Conservation (phyloP, 2,888 invertebrate species). For the Aspidiotus rigidus region DNA sequence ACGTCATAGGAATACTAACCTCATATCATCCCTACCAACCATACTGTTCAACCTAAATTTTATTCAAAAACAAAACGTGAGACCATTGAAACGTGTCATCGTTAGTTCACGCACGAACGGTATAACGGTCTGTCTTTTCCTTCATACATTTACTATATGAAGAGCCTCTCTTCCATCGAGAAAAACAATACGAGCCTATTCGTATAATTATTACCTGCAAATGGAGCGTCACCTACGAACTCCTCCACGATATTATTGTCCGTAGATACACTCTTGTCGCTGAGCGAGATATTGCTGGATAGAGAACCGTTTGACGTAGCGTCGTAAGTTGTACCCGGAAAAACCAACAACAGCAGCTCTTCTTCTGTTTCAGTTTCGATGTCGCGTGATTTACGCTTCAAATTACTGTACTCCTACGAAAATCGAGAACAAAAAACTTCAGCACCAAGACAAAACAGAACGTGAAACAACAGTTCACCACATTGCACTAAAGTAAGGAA, state of each 20-base stretch:
- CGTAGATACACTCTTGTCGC: conserved; percentile 67
- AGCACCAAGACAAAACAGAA: neutral
- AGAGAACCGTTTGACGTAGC: conserved; percentile 59
- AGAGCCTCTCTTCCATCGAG: neutral
- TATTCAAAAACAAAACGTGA: no score
- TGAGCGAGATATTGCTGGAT: conserved; percentile 59
- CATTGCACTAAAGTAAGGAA: no score
- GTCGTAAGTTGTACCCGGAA: conserved; percentile 42
- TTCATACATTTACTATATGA: neutral
- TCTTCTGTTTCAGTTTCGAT: conserved; percentile 73
- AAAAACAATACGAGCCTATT: no score
- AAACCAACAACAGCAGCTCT: conserved; percentile 48
- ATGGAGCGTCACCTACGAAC: conserved; percentile 74
- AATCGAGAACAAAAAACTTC: conserved; percentile 41
- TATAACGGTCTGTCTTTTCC: no score
- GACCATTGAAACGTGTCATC: no score
- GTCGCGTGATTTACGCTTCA: conserved; percentile 68
- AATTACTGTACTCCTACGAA: conserved; percentile 56
- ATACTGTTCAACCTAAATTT: no score
- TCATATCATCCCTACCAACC: no score
- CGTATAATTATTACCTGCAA: conserved; percentile 65
- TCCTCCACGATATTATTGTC: conserved; percentile 71
- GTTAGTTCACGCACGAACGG: no score
- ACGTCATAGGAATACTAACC: no score
- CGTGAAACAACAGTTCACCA: no score